Evolutionary conservation across 1,140 invertebrate species (phyloP).

Genomic region (Maniola jurtina): DNA sequence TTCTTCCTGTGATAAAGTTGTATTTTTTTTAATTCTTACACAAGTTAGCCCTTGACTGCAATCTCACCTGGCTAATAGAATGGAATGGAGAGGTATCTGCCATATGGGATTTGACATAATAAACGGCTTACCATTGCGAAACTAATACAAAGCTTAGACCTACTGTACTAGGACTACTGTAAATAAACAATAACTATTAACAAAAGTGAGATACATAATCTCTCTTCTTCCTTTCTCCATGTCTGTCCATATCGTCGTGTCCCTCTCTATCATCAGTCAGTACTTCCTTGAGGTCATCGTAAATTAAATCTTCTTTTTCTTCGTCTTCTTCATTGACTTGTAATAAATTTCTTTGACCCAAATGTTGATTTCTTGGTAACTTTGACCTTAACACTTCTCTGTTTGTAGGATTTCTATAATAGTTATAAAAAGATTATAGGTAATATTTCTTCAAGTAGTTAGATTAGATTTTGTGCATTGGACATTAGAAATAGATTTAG

Average conservation of each 20-base stretch:
- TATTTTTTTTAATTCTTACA: too few species aligned
- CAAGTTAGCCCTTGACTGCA: too few species aligned
- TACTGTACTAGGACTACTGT: too few species aligned
- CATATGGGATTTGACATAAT: too few species aligned
- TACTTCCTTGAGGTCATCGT: constrained; percentile 54
- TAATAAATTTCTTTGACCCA: constrained; percentile 35
- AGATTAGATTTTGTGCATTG: too few species aligned
- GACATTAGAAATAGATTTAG: too few species aligned
- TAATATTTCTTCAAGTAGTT: too few species aligned
- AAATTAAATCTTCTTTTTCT: constrained; percentile 43
- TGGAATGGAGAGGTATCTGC: too few species aligned
- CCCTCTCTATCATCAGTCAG: constrained; percentile 43
- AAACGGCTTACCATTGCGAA: too few species aligned
- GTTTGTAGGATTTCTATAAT: neutral
- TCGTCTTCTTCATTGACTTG: constrained; percentile 47
- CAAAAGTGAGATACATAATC: constrained; percentile 20
- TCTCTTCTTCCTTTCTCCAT: constrained; percentile 40
- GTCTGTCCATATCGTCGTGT: constrained; percentile 43
- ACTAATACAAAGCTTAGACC: too few species aligned
- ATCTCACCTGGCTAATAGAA: too few species aligned
- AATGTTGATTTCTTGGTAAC: neutral
- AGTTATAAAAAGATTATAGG: too few species aligned
- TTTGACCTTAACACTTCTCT: constrained; percentile 9
- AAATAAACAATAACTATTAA: neutral
- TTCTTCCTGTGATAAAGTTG: constrained; percentile 6